These are phyloP conservation scores for Salpingus planirostris DNA, from an alignment of 2,888 invertebrate genomes.

Conservation along the genomic window DNA sequence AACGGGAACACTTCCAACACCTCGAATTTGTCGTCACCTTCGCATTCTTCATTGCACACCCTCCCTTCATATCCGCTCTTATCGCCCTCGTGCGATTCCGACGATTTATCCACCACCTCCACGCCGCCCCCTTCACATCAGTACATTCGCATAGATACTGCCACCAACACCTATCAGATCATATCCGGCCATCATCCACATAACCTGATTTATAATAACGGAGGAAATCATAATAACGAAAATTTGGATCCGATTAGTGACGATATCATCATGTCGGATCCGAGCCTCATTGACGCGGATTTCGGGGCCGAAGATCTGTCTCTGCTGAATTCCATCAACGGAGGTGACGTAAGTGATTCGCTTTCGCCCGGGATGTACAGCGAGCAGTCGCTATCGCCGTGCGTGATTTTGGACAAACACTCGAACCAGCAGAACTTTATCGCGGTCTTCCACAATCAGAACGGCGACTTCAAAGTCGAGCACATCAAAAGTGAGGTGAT, in stretches of 20 bases:
- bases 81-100: slow-evolving; percentile 34
- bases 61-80: too few species aligned
- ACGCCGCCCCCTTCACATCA: slow-evolving; percentile 48
- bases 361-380: slow-evolving; percentile 37
- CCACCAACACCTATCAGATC: slow-evolving; percentile 57
- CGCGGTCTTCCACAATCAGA: too few species aligned
- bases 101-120: slow-evolving; percentile 40
- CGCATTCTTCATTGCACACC: neutral
- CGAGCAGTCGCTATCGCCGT: slow-evolving; percentile 40
- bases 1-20: too few species aligned
- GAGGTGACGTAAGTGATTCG: slow-evolving; percentile 29
- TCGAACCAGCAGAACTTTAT: slow-evolving; percentile 22
- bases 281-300: slow-evolving; percentile 47
- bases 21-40: slow-evolving; percentile 12
- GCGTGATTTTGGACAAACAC: slow-evolving; percentile 28
- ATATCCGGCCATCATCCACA: slow-evolving; percentile 49
- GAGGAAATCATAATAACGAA: slow-evolving; percentile 59
- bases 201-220: slow-evolving; percentile 29
- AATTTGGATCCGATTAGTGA: slow-evolving; percentile 38
- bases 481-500: slow-evolving; percentile 14
- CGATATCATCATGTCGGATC: slow-evolving; percentile 44
- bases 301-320: slow-evolving; percentile 46
- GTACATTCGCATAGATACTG: too few species aligned
- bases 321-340: slow-evolving; percentile 37
- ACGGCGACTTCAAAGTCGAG: slow-evolving; percentile 19